Percentiles rank a stretch among this genome's conserved stretches.
phyloP scores from a whole-genome alignment of 2,113 vertebrate genomes.

The Atlantisia rogersi region DNA sequence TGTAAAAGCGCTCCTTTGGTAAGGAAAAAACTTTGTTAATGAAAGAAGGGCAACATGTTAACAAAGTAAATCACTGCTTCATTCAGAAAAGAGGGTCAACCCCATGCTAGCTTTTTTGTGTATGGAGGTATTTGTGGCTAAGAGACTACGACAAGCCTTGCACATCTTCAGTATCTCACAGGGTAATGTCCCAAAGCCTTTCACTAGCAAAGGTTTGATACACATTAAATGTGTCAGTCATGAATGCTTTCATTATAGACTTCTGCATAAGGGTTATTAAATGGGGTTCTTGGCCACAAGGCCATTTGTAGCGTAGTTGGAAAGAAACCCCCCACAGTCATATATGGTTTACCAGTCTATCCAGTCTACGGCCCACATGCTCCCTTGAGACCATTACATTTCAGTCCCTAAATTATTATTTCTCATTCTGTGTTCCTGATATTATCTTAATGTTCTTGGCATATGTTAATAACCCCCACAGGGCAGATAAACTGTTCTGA shows the following conservation, averaged over 20 bases:
- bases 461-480: conserved; percentile 10
- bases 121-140: not conserved
- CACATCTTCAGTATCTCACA: not conserved
- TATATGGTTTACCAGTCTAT: not conserved
- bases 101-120: not conserved
- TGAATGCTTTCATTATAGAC: not conserved
- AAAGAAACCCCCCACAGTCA: not conserved
- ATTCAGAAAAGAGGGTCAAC: not conserved
- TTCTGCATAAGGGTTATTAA: not conserved
- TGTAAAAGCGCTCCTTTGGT: not conserved
- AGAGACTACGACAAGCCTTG: not conserved
- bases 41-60: not conserved
- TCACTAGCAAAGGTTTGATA: not conserved
- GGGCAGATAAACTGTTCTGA: conserved; percentile 26
- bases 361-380: not conserved
- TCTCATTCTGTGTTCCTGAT: conserved; percentile 3
- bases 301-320: not conserved
- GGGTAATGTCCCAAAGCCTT: not conserved
- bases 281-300: not conserved
- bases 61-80: not conserved
- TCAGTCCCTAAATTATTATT: not conserved
- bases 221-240: rapidly evolving
- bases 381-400: not conserved
- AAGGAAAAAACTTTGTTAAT: not conserved
- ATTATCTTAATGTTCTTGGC: conserved; percentile 21